Conservation (phyloP, 2,888 invertebrate species). For the Pasiphila rectangulata region DNA sequence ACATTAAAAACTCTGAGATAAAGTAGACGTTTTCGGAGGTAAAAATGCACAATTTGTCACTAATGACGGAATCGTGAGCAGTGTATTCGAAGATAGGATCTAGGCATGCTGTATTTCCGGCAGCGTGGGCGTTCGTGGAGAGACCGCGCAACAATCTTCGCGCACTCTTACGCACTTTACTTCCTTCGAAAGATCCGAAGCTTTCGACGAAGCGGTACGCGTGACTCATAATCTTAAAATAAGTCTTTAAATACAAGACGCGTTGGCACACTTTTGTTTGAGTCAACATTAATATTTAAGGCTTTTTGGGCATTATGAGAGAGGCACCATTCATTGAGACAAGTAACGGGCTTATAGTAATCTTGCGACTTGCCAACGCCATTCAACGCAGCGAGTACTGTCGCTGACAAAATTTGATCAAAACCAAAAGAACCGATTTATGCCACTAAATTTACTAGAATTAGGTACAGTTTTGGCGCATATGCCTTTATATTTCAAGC, state of each 20-base stretch:
- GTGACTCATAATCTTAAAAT: constrained; percentile 30
- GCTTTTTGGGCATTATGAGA: constrained; percentile 56
- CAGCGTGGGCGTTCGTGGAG: constrained; percentile 63
- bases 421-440: neutral
- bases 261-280: constrained; percentile 45
- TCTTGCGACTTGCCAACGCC: constrained; percentile 68
- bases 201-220: constrained; percentile 31
- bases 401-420: constrained; percentile 36
- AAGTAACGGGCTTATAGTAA: constrained; percentile 78
- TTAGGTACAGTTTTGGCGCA: too few species aligned
- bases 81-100: constrained; percentile 66
- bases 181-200: constrained; percentile 54
- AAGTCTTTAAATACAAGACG: constrained; percentile 39
- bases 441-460: neutral
- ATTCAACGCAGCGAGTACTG: constrained; percentile 67
- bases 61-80: constrained; percentile 75
- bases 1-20: constrained; percentile 46
- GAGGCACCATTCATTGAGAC: constrained; percentile 75
- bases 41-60: constrained; percentile 66
- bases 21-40: constrained; percentile 59
- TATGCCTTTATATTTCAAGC: too few species aligned
- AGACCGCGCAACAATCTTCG: constrained; percentile 48
- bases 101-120: constrained; percentile 65
- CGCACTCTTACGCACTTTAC: constrained; percentile 60
- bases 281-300: constrained; percentile 44